A percentile compares a stretch with the other conserved stretches of the same genome.
phyloP scores from a whole-genome alignment of 1,140 invertebrate species.

The Chrysoperla carnea region DNA sequence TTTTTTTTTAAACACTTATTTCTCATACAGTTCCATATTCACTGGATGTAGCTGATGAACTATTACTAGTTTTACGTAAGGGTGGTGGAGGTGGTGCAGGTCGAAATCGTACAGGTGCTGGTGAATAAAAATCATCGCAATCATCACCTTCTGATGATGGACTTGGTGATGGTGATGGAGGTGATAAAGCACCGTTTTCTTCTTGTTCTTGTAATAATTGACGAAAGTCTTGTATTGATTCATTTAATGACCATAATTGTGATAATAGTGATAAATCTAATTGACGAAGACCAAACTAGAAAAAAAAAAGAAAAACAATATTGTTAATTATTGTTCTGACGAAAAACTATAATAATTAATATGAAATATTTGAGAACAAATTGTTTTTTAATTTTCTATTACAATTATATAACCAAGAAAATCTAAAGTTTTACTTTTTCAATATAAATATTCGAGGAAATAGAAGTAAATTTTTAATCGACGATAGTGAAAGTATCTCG shows the following conservation, averaged over 20 bases:
- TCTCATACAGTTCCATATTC: slow-evolving; percentile 4
- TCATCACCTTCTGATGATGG: slow-evolving; percentile 36
- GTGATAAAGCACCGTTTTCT: slow-evolving; percentile 32
- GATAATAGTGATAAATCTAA: slow-evolving; percentile 68
- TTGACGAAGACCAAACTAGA: slow-evolving; percentile 65
- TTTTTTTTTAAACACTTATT: not conserved
- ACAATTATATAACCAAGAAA: too few species aligned
- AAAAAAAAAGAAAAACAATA: slow-evolving; percentile 13
- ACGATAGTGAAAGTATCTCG: too few species aligned
- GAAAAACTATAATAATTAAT: too few species aligned
- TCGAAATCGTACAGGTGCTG: slow-evolving; percentile 11
- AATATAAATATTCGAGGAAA: too few species aligned
- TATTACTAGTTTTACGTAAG: slow-evolving; percentile 12
- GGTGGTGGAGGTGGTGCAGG: slow-evolving; percentile 13
- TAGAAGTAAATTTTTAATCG: too few species aligned
- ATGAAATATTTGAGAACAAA: too few species aligned
- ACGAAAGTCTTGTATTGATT: slow-evolving; percentile 74
- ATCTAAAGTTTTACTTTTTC: too few species aligned
- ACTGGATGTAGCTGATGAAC: slow-evolving; percentile 15
- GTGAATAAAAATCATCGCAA: slow-evolving; percentile 24
- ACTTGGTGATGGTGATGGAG: slow-evolving; percentile 37
- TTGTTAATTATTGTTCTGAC: not conserved
- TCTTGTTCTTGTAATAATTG: slow-evolving; percentile 50
- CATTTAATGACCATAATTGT: slow-evolving; percentile 73
- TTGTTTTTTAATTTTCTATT: too few species aligned